Conservation (phyloP, 2,797 vertebrate genomes). For the Myotis vivesi region DNA sequence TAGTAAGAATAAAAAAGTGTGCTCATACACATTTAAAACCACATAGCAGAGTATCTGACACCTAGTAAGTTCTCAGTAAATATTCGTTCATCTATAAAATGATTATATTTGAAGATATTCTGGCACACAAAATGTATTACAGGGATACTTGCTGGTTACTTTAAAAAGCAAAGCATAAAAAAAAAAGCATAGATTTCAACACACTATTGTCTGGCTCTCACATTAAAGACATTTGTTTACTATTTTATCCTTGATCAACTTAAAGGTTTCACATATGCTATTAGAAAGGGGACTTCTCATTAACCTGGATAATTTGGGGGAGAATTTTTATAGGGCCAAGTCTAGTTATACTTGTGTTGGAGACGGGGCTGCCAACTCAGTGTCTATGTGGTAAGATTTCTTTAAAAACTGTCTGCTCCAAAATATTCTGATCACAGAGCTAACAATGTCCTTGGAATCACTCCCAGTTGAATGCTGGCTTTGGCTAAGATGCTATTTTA, state of each 20-base stretch:
- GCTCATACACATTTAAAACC: no score
- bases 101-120: no score
- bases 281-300: background rate
- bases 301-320: background rate
- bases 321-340: background rate
- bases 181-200: background rate
- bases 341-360: background rate
- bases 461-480: background rate
- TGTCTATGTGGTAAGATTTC: background rate
- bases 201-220: background rate
- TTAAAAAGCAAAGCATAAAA: background rate
- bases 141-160: background rate
- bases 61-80: no score
- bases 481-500: background rate
- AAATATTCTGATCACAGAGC: background rate
- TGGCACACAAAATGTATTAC: no score
- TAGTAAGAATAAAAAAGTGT: no score
- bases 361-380: background rate
- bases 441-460: background rate
- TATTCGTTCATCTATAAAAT: no score
- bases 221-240: background rate
- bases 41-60: no score
- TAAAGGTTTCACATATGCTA: background rate
- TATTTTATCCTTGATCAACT: background rate
- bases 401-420: background rate